Base-by-base conservation (phyloP, 2,113 vertebrate genomes). In the Oncorhynchus tshawytscha region DNA sequence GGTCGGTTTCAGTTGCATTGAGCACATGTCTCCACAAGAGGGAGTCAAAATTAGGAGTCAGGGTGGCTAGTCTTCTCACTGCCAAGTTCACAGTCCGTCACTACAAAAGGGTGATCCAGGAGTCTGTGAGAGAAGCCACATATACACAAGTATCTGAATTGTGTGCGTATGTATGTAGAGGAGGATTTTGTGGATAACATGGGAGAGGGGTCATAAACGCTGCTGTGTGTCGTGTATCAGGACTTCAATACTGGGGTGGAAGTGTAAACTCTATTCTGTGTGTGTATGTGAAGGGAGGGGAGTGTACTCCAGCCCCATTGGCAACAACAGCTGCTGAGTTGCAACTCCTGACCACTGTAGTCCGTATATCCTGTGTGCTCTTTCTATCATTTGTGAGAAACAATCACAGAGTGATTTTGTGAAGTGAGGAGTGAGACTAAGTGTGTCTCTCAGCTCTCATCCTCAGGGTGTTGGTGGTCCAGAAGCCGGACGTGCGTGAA, bases 401-500 rank as follows among this genome's bases (percentile, higher is more conserved):
- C 2, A 11, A 78, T 73, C 45, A n/a, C 67, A 24, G 51, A 66
- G 69, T 27, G 60, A 20, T 54, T 74, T 18, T 66, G 48, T 5
- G 49, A 71, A 72, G 60, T 22, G 29, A 31, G 45, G n/a, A 16
- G 34, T 59, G 34, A 29, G 48, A 48, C 31, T 69, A 12, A 45
- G 70, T 67, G 67, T n/a, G 45, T 69, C 73, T 60, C 96, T 97
- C 96, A 98, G 95, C 96, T 98, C 92, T 97, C 96, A 75, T 97
- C 96, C 0, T 98, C 96, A 0, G 94, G 94, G 78, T 95, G 95
- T 86, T 96, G 93, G 90, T 96, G 96, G 90, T 98, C 97, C 93
- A 99, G 92, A 92, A 99, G 94, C 79, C 95, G 95, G 49, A 98
- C 96, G 39, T 99, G 97, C 39, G 97, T 99, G 94, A 99, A 99